A percentile compares a stretch with the other conserved stretches of the same genome.
Conservation (phyloP, 2,113 vertebrate genomes). For the Mirounga angustirostris region DNA sequence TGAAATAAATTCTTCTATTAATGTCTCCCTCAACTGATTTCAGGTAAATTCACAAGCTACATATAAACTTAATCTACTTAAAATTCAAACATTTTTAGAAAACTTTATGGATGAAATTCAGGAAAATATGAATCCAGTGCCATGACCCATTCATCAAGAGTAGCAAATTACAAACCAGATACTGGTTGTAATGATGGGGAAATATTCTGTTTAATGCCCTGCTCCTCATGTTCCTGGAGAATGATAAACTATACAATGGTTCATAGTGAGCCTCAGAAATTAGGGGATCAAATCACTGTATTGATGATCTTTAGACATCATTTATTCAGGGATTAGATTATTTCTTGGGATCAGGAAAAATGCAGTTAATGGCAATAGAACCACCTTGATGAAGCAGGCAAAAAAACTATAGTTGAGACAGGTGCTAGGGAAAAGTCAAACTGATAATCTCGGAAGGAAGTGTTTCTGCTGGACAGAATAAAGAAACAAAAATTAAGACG, state of each 20-base stretch:
- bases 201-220: neutral
- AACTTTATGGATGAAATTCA: slow-evolving; percentile 46
- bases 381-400: neutral
- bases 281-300: neutral
- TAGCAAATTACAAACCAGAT: slow-evolving; percentile 25
- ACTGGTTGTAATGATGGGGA: neutral
- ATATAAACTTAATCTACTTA: slow-evolving; percentile 68
- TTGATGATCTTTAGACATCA: slow-evolving; percentile 1
- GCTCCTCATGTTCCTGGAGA: neutral
- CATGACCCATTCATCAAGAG: slow-evolving; percentile 15
- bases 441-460: neutral
- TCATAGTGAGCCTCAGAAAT: neutral
- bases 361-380: neutral
- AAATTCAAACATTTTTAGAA: slow-evolving; percentile 52
- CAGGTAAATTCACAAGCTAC: slow-evolving; percentile 61
- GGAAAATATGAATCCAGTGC: neutral
- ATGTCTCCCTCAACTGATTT: slow-evolving; percentile 56
- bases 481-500: neutral
- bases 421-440: neutral
- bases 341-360: neutral
- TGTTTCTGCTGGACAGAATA: neutral
- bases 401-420: neutral
- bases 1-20: slow-evolving; percentile 59
- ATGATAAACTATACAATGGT: neutral
- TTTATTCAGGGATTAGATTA: neutral